phyloP scores from a whole-genome alignment of 2,113 vertebrate species.

The Cryptotis parvus region DNA sequence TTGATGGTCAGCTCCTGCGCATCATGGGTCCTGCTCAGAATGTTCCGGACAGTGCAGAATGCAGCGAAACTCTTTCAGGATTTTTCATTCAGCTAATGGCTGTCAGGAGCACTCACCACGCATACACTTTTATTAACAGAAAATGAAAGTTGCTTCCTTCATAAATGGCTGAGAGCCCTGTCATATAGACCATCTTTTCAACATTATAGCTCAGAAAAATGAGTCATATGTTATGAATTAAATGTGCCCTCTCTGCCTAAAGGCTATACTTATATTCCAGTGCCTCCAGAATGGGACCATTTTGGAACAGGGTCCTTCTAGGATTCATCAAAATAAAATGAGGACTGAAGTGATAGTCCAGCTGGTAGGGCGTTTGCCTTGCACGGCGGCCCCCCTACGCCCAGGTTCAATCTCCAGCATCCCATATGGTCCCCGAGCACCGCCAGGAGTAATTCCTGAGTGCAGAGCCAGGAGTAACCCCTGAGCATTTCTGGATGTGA shows the following conservation, averaged over 20 bases:
- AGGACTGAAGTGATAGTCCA: too few relatives aligned
- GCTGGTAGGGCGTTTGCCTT: too few relatives aligned
- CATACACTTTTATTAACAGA: not conserved
- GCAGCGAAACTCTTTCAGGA: not conserved
- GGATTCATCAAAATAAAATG: not conserved
- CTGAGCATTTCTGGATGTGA: too few relatives aligned
- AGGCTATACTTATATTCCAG: not conserved
- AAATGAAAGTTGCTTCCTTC: slow-evolving; percentile 6
- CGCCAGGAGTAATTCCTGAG: too few relatives aligned
- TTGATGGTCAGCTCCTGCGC: not conserved
- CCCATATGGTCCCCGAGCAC: too few relatives aligned
- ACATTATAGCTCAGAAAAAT: not conserved
- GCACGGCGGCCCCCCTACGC: too few relatives aligned
- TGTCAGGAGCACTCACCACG: not conserved
- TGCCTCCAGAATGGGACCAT: not conserved
- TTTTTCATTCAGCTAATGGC: not conserved
- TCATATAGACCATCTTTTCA: not conserved
- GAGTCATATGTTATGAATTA: not conserved
- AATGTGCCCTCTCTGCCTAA: not conserved
- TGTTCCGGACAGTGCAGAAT: slow-evolving; percentile 14
- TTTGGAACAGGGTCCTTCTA: not conserved
- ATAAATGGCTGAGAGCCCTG: not conserved
- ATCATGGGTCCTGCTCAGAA: not conserved
- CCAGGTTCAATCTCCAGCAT: too few relatives aligned
- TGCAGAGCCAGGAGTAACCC: too few relatives aligned